These are phyloP conservation scores for Alethe castanea DNA, from an alignment of 2,113 vertebrate species.

Conservation along the genomic window DNA sequence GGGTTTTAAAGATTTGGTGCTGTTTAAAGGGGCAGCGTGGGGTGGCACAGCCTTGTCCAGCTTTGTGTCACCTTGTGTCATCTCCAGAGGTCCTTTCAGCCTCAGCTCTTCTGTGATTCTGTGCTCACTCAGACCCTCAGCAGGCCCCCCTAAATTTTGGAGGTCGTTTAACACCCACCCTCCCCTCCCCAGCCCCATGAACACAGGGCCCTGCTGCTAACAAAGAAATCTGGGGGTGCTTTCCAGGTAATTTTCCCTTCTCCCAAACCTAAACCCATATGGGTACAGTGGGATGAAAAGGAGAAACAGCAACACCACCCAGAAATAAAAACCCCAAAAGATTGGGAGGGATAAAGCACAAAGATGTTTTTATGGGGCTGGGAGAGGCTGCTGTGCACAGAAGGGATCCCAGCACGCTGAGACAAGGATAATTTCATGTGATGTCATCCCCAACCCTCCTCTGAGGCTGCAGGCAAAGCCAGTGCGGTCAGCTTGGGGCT, in stretches of 20 bases:
- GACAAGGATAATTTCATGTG: background rate
- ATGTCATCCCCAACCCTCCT: background rate
- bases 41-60: background rate
- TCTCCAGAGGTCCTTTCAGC: background rate
- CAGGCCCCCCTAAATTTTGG: background rate
- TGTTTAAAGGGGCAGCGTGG: background rate
- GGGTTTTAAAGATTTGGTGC: background rate
- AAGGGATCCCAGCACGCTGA: background rate
- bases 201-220: background rate
- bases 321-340: no score
- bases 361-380: background rate
- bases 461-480: background rate
- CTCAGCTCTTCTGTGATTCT: background rate
- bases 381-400: background rate
- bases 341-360: background rate
- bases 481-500: background rate
- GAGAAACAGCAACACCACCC: background rate
- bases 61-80: background rate
- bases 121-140: background rate
- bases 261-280: background rate
- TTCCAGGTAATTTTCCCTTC: background rate
- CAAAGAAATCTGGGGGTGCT: background rate
- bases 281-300: fast-evolving
- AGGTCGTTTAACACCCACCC: background rate
- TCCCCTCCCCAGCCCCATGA: background rate